Conservation (phyloP, 2,888 invertebrate species). For the Philereme vetulata region DNA sequence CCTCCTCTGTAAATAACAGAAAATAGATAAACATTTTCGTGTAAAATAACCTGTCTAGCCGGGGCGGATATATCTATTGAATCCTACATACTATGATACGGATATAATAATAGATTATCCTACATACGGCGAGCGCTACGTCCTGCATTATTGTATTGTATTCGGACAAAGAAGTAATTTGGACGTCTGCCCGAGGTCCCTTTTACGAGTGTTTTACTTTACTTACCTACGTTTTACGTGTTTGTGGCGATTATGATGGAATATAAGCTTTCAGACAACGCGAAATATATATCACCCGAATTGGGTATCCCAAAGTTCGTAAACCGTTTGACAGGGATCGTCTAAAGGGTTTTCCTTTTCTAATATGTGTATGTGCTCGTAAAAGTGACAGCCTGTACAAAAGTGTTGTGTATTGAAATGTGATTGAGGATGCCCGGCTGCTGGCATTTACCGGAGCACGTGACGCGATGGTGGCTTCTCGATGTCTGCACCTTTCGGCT, state of each 20-base stretch:
- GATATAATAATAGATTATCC: conserved; percentile 24
- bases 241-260: background rate
- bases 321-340: background rate
- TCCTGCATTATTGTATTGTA: conserved; percentile 36
- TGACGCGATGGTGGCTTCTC: conserved; percentile 87
- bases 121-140: conserved; percentile 28
- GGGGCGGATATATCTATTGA: conserved; percentile 16
- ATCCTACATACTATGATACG: conserved; percentile 7
- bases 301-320: background rate
- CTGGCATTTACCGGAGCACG: conserved; percentile 80
- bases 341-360: background rate
- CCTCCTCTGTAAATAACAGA: background rate
- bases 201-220: conserved; percentile 14
- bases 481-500: conserved; percentile 84
- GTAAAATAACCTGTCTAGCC: conserved; percentile 21
- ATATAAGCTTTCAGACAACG: background rate
- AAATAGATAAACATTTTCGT: conserved; percentile 14
- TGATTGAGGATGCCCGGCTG: conserved; percentile 71
- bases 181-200: conserved; percentile 28
- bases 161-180: conserved; percentile 40
- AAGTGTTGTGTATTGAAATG: conserved; percentile 30
- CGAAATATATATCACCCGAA: background rate
- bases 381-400: background rate
- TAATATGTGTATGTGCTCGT: conserved; percentile 5
- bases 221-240: background rate